phyloP scores from a whole-genome alignment of 1,140 invertebrate genomes.

The Gyrodactylus bullatarudis region DNA sequence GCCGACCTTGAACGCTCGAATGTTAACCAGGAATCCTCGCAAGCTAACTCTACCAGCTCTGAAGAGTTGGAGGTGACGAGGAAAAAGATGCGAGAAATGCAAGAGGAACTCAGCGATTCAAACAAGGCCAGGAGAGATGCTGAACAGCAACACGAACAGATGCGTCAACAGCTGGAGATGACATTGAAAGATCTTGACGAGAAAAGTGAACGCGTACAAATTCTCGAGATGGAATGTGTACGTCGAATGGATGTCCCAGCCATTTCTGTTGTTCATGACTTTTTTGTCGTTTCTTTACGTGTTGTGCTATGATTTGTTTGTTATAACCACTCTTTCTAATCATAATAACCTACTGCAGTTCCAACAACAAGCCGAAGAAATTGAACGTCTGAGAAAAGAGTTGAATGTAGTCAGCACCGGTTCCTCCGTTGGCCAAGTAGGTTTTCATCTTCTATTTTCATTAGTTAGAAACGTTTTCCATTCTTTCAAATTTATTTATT shows the following conservation, averaged over 20 bases:
- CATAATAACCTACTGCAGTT: not conserved
- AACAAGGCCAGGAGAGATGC: not conserved
- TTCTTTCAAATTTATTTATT: too few species aligned
- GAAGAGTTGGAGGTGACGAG: not conserved
- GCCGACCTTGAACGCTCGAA: not conserved
- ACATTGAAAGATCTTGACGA: not conserved
- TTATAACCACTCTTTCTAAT: not conserved
- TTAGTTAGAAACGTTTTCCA: too few species aligned
- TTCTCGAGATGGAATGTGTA: conserved; percentile 2
- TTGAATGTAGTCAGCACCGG: not conserved
- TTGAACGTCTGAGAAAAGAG: conserved; percentile 1
- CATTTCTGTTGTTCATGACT: not conserved
- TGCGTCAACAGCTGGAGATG: not conserved
- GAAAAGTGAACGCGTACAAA: not conserved
- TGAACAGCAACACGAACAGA: not conserved
- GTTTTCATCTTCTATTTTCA: too few species aligned
- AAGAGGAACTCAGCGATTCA: not conserved
- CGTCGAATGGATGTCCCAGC: not conserved
- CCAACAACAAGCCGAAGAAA: conserved; percentile 6
- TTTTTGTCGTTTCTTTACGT: not conserved
- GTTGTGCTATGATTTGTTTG: not conserved
- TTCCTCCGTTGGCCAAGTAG: not conserved
- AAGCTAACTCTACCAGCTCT: not conserved
- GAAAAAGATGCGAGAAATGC: not conserved
- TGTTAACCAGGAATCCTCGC: not conserved